These are phyloP conservation scores for Dastarcus helophoroides DNA, from an alignment of 2,888 invertebrate species.

Conservation along the genomic window DNA sequence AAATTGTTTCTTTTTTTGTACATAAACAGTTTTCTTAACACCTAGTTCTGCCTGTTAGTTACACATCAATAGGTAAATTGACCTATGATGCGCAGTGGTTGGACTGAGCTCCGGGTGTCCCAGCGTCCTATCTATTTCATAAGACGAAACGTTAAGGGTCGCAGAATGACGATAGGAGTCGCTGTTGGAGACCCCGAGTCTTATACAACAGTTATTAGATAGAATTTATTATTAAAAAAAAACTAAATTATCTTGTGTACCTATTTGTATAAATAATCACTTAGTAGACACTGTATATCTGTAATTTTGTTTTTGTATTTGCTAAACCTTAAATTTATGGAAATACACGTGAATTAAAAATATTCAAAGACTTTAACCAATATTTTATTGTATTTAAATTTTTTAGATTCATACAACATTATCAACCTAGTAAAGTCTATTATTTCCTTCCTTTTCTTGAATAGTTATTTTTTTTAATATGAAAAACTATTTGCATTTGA, in stretches of 20 bases:
- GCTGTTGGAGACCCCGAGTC: constrained; percentile 8
- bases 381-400: no score
- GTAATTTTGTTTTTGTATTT: constrained; percentile 40
- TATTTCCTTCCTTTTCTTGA: no score
- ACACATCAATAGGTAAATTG: constrained; percentile 25
- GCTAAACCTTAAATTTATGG: constrained; percentile 32
- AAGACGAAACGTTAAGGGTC: constrained; percentile 36
- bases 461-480: no score
- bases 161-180: constrained; percentile 17
- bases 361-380: no score
- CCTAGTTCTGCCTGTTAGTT: constrained; percentile 28
- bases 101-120: constrained; percentile 28
- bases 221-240: constrained; percentile 20
- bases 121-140: constrained; percentile 19
- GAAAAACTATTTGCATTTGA: no score
- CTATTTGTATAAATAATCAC: constrained; percentile 40
- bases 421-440: no score
- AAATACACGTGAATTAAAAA: no score
- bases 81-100: constrained; percentile 28
- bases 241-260: constrained; percentile 39
- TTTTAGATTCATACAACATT: no score
- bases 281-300: constrained; percentile 38
- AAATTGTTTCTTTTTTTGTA: constrained; percentile 20
- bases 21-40: constrained; percentile 28
- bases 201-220: constrained; percentile 19